Evolutionary conservation across 2,797 vertebrate genomes (phyloP).

Genomic region (Alfaro cultratus): DNA sequence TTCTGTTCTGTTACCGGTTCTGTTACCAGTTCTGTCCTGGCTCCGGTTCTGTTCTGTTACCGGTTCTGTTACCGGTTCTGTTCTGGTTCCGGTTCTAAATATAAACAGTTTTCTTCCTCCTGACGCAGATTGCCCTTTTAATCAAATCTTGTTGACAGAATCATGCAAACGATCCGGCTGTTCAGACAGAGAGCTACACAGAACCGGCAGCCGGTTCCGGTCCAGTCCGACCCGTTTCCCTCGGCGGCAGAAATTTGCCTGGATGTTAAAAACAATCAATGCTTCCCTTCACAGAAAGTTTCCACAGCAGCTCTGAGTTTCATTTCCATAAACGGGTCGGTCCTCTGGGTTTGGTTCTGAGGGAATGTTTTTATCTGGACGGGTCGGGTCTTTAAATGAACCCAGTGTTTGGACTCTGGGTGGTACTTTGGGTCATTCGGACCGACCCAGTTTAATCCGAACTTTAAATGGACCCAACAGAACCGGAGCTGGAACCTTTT

Average conservation of each 20-base stretch:
- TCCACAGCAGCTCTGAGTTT: neutral
- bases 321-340: no score
- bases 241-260: neutral
- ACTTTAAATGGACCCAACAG: neutral
- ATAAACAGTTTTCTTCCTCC: no score
- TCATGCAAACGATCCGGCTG: constrained; percentile 32
- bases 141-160: neutral
- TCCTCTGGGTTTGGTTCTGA: no score
- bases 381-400: no score
- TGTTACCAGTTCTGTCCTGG: neutral
- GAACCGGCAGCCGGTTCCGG: neutral
- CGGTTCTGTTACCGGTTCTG: no score
- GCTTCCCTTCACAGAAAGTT: neutral
- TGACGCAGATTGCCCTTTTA: neutral
- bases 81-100: no score
- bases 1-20: no score
- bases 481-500: neutral
- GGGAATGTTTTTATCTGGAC: no score
- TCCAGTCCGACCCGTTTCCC: neutral
- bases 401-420: no score
- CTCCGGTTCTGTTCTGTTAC: no score
- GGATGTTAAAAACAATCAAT: neutral
- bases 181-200: neutral
- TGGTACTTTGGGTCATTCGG: no score
- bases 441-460: neutral